A percentile compares a stretch with the other conserved stretches of the same genome.
Conservation (phyloP, 2,113 vertebrate genomes). For the Coryphaenoides rupestris region DNA sequence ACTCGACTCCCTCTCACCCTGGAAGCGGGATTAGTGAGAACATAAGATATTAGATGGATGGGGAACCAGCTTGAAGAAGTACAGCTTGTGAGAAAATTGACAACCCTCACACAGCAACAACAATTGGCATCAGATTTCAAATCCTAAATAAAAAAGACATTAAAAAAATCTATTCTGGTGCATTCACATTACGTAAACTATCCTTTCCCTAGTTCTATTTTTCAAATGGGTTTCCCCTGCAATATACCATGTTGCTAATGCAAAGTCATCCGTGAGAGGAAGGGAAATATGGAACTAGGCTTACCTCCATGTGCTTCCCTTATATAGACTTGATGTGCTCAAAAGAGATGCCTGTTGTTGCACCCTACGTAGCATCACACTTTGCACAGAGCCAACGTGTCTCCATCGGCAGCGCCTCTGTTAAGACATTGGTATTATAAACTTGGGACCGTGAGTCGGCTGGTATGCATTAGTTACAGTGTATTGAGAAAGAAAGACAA, state of each 20-base stretch:
- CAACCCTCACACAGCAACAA: constrained; percentile 5
- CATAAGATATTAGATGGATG: too few species aligned
- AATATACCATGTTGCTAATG: constrained; percentile 9
- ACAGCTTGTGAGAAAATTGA: background rate
- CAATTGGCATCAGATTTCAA: background rate
- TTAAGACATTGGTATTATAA: constrained; percentile 10
- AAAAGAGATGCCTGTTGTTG: constrained; percentile 1
- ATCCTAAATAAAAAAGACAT: background rate
- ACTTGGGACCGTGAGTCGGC: constrained; percentile 12
- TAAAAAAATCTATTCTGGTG: too few species aligned
- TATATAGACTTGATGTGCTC: background rate
- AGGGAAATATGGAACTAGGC: constrained; percentile 18
- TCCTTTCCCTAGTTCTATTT: constrained; percentile 27
- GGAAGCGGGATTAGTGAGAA: background rate
- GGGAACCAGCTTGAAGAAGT: too few species aligned
- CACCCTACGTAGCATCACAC: background rate
- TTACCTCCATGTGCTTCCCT: background rate
- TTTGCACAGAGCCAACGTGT: background rate
- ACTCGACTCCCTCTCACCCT: background rate
- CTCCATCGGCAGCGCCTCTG: background rate
- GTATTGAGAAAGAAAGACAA: background rate
- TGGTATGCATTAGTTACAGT: constrained; percentile 1
- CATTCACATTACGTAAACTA: too few species aligned
- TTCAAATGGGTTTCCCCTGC: background rate
- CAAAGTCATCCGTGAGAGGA: constrained; percentile 29